These are phyloP conservation scores for Pangasianodon hypophthalmus DNA, from an alignment of 2,113 vertebrate species.

Conservation along the genomic window DNA sequence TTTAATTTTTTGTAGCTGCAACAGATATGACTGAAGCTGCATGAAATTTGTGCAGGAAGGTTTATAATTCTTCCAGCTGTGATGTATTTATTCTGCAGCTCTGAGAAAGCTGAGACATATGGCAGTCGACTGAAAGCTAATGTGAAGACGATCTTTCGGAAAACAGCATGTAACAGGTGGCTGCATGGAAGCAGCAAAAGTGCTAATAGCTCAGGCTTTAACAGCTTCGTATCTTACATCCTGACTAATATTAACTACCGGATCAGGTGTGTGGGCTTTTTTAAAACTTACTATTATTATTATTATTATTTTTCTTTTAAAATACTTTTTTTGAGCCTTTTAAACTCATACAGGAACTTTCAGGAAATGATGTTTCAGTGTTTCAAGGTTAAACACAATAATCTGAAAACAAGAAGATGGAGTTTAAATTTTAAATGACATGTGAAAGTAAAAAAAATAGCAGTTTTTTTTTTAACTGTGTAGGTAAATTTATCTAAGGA, in stretches of 20 bases:
- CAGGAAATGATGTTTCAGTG: neutral
- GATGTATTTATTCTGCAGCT: neutral
- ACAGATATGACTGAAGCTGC: neutral
- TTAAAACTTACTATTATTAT: neutral
- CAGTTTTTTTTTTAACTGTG: neutral
- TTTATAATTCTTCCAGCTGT: neutral
- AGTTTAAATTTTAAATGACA: neutral
- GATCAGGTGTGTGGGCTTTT: neutral
- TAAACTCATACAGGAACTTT: neutral
- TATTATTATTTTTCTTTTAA: neutral
- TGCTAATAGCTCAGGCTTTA: neutral
- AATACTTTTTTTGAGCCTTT: neutral
- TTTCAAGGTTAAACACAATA: neutral
- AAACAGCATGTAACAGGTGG: neutral
- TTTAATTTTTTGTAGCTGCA: neutral
- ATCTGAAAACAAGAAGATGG: neutral
- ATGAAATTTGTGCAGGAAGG: neutral
- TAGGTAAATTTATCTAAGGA: neutral
- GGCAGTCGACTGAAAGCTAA: neutral
- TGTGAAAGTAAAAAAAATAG: no score
- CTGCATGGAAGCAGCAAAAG: neutral
- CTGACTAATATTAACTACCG: neutral
- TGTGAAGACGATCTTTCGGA: neutral
- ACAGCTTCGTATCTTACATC: neutral
- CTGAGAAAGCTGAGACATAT: neutral